These are phyloP conservation scores for Mesorhabditis belari DNA, from an alignment of 2,888 invertebrate species.

Conservation along the genomic window DNA sequence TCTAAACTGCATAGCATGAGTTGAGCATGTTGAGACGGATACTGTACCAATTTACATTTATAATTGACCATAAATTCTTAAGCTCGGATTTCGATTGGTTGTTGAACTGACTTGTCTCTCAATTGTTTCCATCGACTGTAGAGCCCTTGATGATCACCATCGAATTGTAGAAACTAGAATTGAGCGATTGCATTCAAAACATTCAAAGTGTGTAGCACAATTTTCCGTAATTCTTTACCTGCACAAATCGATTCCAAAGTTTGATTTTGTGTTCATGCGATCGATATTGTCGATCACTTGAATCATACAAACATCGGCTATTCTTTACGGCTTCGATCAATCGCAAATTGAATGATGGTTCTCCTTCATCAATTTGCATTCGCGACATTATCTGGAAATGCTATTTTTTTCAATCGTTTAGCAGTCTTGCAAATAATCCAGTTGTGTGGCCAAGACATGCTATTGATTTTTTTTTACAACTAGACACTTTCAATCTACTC, in stretches of 20 bases:
- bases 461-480: too few species aligned
- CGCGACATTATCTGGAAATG: too few species aligned
- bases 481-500: too few species aligned
- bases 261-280: constrained; percentile 42
- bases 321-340: constrained; percentile 45
- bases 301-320: constrained; percentile 41
- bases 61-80: too few species aligned
- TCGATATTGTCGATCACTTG: constrained; percentile 40
- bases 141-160: constrained; percentile 39
- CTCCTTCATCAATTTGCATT: constrained; percentile 10
- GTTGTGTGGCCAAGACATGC: too few species aligned
- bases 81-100: too few species aligned
- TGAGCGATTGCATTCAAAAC: constrained; percentile 27
- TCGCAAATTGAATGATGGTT: constrained; percentile 41
- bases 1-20: not conserved
- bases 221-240: constrained; percentile 3
- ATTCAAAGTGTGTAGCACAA: not conserved
- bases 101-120: constrained; percentile 34
- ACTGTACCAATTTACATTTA: not conserved
- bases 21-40: not conserved
- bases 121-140: constrained; percentile 45
- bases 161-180: constrained; percentile 29
- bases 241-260: constrained; percentile 27
- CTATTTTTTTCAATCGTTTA: too few species aligned
- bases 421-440: too few species aligned